Evolutionary conservation across 2,888 invertebrate genomes (phyloP).

Genomic region (Oscheius sp.): DNA sequence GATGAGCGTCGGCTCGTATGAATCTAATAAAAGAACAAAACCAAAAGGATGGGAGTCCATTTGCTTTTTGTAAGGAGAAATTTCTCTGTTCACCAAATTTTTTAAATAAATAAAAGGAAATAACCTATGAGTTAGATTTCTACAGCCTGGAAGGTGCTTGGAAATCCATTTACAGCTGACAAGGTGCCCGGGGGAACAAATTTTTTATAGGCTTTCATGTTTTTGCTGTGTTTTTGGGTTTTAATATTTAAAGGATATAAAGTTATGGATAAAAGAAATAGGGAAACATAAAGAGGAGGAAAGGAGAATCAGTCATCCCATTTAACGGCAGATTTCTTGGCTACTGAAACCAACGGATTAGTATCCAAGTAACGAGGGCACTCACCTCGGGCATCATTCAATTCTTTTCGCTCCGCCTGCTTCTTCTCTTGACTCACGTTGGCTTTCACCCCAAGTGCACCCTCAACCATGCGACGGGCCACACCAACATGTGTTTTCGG

Average conservation of each 20-base stretch:
- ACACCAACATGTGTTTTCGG: constrained; percentile 44
- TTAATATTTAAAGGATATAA: constrained; percentile 21
- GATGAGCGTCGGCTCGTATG: constrained; percentile 21
- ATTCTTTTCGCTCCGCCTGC: constrained; percentile 40
- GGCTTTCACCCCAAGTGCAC: constrained; percentile 45
- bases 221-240: constrained; percentile 36
- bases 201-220: constrained; percentile 39
- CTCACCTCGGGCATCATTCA: constrained; percentile 40
- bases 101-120: constrained; percentile 14
- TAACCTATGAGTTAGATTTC: neutral
- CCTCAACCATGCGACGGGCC: constrained; percentile 50
- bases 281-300: constrained; percentile 4
- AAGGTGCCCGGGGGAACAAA: constrained; percentile 31
- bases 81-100: neutral
- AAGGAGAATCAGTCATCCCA: constrained; percentile 36
- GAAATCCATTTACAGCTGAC: constrained; percentile 10
- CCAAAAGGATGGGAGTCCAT: too few species aligned
- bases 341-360: constrained; percentile 34
- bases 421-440: constrained; percentile 43
- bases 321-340: constrained; percentile 41
- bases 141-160: too few species aligned
- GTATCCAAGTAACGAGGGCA: neutral
- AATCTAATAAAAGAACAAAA: constrained; percentile 20
- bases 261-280: neutral
- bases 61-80: too few species aligned